Percentiles rank a stretch among this genome's conserved stretches.
These are phyloP conservation scores for Orthonyx spaldingii DNA, from an alignment of 2,113 vertebrate genomes.

Conservation along the genomic window DNA sequence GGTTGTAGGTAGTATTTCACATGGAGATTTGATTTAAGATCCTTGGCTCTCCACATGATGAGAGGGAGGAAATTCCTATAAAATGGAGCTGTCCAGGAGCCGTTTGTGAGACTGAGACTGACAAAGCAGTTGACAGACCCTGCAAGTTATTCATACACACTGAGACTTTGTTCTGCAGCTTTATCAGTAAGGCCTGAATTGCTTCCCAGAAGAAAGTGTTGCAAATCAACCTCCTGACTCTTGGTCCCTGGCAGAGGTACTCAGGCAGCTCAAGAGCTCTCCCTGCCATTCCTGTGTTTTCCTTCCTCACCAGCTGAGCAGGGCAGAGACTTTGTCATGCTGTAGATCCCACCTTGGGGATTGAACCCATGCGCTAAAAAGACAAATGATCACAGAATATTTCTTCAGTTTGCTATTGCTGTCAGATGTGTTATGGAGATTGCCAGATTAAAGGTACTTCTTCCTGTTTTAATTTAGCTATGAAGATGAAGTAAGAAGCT, in stretches of 20 bases:
- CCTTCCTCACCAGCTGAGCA: neutral
- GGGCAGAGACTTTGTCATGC: neutral
- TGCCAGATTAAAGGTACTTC: neutral
- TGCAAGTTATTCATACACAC: neutral
- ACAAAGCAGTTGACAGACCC: neutral
- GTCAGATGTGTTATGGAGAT: neutral
- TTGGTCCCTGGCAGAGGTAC: neutral
- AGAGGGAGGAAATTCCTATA: neutral
- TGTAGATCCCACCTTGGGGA: neutral
- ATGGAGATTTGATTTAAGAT: neutral
- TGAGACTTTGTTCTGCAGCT: neutral
- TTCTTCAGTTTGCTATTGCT: neutral
- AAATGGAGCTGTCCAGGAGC: neutral
- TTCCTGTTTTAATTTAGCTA: conserved; percentile 45
- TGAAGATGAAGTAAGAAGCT: neutral
- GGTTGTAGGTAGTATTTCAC: neutral
- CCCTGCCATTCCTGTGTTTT: neutral
- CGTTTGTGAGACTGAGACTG: neutral
- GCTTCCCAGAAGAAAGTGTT: neutral
- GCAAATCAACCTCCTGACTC: neutral
- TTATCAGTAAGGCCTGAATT: accelerated
- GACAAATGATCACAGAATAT: neutral
- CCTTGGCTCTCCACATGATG: neutral
- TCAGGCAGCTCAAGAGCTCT: neutral
- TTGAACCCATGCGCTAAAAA: neutral